Evolutionary conservation across 2,113 vertebrate genomes (phyloP).

Genomic region (Crotalus helleri): DNA sequence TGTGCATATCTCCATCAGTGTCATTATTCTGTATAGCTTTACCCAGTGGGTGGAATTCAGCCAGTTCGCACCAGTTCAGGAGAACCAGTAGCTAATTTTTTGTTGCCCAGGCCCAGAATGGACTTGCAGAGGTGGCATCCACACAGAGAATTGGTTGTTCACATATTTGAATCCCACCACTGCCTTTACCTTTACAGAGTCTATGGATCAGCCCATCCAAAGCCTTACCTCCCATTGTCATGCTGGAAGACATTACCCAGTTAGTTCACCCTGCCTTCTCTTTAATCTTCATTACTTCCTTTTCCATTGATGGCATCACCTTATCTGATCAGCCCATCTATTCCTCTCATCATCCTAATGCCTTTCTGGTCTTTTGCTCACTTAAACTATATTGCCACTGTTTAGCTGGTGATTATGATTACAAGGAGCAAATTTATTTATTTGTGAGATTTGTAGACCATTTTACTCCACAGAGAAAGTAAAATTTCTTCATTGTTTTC

Average conservation of each 20-base stretch:
- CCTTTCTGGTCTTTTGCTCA: background rate
- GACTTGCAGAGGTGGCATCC: too few species aligned
- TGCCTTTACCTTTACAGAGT: background rate
- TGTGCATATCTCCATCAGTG: background rate
- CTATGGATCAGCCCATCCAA: background rate
- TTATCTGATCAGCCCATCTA: background rate
- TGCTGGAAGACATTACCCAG: background rate
- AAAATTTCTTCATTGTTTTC: background rate
- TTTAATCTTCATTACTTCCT: background rate
- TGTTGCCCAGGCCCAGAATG: too few species aligned
- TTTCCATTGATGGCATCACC: background rate
- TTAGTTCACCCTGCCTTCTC: background rate
- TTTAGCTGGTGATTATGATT: background rate
- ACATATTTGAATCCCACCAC: too few species aligned
- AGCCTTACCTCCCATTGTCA: background rate
- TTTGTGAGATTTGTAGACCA: background rate
- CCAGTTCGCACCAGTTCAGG: too few species aligned
- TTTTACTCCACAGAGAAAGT: background rate
- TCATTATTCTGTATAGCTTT: background rate
- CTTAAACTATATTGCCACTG: background rate
- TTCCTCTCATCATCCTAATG: background rate
- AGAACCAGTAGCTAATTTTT: too few species aligned
- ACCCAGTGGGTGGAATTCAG: too few species aligned
- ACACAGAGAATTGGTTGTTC: too few species aligned
- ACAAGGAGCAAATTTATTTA: background rate